phyloP scores from a whole-genome alignment of 1,140 invertebrate species.

The Psilanteris sp. region DNA sequence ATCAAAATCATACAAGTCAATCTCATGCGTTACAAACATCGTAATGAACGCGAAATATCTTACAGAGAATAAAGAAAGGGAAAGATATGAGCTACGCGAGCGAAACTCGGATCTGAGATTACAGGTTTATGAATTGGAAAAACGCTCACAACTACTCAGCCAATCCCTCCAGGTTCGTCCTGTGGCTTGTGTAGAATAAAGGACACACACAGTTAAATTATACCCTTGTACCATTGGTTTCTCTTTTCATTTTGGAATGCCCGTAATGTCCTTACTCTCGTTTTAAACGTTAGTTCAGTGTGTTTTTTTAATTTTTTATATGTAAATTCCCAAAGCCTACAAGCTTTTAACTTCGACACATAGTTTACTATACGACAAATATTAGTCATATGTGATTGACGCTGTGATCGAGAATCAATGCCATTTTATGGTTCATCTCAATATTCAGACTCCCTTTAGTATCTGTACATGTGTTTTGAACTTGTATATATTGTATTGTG shows the following conservation, averaged over 20 bases:
- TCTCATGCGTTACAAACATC: constrained; percentile 67
- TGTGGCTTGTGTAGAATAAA: constrained; percentile 75
- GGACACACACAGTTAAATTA: constrained; percentile 15
- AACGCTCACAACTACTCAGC: constrained; percentile 79
- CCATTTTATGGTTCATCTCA: constrained; percentile 1
- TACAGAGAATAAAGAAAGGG: constrained; percentile 80
- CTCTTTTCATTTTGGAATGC: constrained; percentile 70
- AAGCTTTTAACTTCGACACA: constrained; percentile 56
- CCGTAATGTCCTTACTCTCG: constrained; percentile 46
- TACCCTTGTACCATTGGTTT: constrained; percentile 53
- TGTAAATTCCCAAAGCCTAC: constrained; percentile 70
- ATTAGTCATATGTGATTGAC: constrained; percentile 1
- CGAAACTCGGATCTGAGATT: constrained; percentile 80
- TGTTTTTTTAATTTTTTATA: constrained; percentile 64
- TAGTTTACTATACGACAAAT: neutral
- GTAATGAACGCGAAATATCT: constrained; percentile 79
- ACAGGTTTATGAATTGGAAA: constrained; percentile 80
- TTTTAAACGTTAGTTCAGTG: constrained; percentile 57
- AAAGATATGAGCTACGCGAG: constrained; percentile 80
- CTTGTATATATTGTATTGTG: constrained; percentile 22
- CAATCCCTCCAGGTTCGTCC: constrained; percentile 80
- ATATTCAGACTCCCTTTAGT: constrained; percentile 9
- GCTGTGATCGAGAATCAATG: neutral
- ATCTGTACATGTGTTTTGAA: constrained; percentile 18
- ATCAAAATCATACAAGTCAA: constrained; percentile 71